phyloP scores from a whole-genome alignment of 2,113 vertebrate genomes.

The Tetrax tetrax region DNA sequence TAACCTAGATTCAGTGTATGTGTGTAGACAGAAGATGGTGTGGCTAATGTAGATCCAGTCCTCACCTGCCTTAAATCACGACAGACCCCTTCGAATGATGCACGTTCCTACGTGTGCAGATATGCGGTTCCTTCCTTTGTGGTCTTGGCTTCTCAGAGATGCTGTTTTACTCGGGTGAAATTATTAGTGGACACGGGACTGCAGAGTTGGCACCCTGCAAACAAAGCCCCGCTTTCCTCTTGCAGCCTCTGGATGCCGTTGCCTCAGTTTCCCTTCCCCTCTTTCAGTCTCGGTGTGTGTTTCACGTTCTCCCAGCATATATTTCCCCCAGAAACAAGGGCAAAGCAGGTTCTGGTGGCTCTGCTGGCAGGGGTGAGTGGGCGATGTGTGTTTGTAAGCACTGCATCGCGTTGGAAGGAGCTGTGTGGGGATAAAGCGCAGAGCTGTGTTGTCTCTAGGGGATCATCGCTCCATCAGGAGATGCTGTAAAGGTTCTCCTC shows the following conservation, averaged over 20 bases:
- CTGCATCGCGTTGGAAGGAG: not conserved
- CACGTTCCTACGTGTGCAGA: accelerated
- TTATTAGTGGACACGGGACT: not conserved
- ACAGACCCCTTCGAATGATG: not conserved
- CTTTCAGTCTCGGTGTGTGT: not conserved
- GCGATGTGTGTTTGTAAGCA: not conserved
- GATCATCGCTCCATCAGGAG: not conserved
- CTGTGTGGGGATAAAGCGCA: not conserved
- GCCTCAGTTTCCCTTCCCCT: not conserved
- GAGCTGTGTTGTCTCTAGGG: not conserved
- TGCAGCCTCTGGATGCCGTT: not conserved
- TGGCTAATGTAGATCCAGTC: not conserved
- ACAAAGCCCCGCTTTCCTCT: not conserved
- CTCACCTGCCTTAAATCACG: not conserved
- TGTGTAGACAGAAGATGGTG: not conserved
- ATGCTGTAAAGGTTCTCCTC: not conserved
- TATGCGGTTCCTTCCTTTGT: not conserved
- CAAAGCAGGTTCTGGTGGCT: not conserved
- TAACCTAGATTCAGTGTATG: not conserved
- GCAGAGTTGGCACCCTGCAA: not conserved
- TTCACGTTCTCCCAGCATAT: not conserved
- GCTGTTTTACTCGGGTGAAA: not conserved
- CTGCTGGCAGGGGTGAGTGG: not conserved
- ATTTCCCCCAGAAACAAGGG: not conserved
- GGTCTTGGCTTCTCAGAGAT: not conserved